Evolutionary conservation across 1,140 invertebrate genomes (phyloP).

Genomic region (Eufriesea mexicana): DNA sequence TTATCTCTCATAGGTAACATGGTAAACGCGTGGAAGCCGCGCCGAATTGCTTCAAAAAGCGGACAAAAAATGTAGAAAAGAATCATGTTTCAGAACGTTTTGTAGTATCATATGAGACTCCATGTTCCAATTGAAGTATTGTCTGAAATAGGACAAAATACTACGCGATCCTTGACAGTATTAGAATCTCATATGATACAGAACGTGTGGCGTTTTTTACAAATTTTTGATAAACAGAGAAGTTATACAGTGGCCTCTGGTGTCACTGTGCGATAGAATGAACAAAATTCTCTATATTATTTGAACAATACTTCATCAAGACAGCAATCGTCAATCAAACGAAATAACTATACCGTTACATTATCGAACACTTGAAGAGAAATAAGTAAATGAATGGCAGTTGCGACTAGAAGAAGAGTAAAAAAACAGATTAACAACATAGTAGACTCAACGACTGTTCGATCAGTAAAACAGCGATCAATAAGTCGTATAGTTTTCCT

Average conservation of each 20-base stretch:
- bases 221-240: not conserved
- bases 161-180: not conserved
- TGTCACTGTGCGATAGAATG: constrained; percentile 5
- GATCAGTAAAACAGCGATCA: not conserved
- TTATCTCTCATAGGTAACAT: not conserved
- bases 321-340: not conserved
- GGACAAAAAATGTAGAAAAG: not conserved
- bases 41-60: not conserved
- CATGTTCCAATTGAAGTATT: not conserved
- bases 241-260: not conserved
- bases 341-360: not conserved
- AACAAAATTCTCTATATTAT: not conserved
- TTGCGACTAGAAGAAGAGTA: constrained; percentile 51
- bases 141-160: not conserved
- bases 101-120: not conserved
- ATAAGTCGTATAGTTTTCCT: not conserved
- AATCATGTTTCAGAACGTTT: not conserved
- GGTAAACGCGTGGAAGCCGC: not conserved
- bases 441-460: constrained; percentile 2
- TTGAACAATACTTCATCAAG: not conserved
- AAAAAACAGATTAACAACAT: not conserved
- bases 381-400: constrained; percentile 46
- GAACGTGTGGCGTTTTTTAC: not conserved
- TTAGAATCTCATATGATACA: not conserved
- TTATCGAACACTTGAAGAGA: not conserved